These are phyloP conservation scores for Calosoma granatense DNA, from an alignment of 1,140 invertebrate genomes.

Conservation along the genomic window DNA sequence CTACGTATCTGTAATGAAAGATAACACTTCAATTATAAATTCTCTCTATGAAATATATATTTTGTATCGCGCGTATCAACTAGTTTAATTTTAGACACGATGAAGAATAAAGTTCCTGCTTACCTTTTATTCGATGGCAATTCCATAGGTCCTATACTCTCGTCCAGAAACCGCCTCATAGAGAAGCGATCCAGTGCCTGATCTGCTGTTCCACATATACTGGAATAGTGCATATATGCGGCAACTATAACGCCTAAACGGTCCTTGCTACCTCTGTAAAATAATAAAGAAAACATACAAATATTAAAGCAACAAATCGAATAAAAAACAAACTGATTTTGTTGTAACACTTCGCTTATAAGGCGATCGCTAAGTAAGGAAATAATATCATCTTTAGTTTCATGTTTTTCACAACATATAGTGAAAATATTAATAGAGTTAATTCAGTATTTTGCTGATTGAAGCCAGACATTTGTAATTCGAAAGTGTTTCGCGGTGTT, in stretches of 20 bases:
- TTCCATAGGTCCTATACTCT: slow-evolving; percentile 67
- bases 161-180: slow-evolving; percentile 83
- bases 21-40: background rate
- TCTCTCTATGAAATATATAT: slow-evolving; percentile 6
- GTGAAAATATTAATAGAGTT: too few species aligned
- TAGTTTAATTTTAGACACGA: background rate
- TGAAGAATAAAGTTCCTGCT: too few species aligned
- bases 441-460: too few species aligned
- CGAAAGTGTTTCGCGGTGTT: too few species aligned
- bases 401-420: too few species aligned
- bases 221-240: slow-evolving; percentile 90
- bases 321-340: background rate
- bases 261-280: slow-evolving; percentile 55
- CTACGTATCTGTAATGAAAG: slow-evolving; percentile 60
- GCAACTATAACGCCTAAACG: slow-evolving; percentile 78
- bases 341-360: too few species aligned
- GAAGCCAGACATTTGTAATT: too few species aligned
- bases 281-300: slow-evolving; percentile 7
- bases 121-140: slow-evolving; percentile 87
- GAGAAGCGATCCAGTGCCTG: slow-evolving; percentile 84
- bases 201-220: slow-evolving; percentile 80
- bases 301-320: background rate
- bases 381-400: too few species aligned
- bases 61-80: slow-evolving; percentile 9
- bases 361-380: too few species aligned